Conservation (phyloP, 2,888 invertebrate species). For the Sisyra terminalis region DNA sequence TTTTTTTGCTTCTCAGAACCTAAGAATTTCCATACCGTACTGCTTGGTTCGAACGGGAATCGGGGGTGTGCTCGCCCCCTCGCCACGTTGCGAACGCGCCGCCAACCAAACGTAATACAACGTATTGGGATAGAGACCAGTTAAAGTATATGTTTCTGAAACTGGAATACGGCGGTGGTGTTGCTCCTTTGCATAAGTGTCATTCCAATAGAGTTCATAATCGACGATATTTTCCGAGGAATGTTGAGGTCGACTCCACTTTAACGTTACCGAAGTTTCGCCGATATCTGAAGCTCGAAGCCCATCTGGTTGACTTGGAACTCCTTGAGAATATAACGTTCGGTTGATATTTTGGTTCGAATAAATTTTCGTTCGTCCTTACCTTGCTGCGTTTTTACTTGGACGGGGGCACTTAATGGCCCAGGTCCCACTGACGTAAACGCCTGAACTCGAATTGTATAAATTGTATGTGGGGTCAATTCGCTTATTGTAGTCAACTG, state of each 20-base stretch:
- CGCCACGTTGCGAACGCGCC: slow-evolving; percentile 82
- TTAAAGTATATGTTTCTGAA: slow-evolving; percentile 71
- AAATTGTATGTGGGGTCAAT: slow-evolving; percentile 79
- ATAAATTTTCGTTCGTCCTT: background rate
- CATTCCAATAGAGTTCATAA: slow-evolving; percentile 96
- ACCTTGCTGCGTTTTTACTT: slow-evolving; percentile 95
- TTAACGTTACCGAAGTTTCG: slow-evolving; percentile 78
- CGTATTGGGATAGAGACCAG: slow-evolving; percentile 87
- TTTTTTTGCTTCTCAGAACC: slow-evolving; percentile 6
- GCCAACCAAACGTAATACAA: slow-evolving; percentile 94
- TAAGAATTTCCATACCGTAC: slow-evolving; percentile 67
- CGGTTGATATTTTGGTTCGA: background rate
- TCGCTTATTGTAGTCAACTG: slow-evolving; percentile 86
- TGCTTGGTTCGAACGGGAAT: slow-evolving; percentile 90
- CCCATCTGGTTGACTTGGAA: slow-evolving; percentile 90
- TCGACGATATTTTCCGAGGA: slow-evolving; percentile 86
- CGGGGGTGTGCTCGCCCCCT: slow-evolving; percentile 89
- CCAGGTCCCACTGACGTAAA: slow-evolving; percentile 91
- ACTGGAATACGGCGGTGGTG: slow-evolving; percentile 72
- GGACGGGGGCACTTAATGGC: slow-evolving; percentile 89
- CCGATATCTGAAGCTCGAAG: slow-evolving; percentile 73
- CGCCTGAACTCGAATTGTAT: slow-evolving; percentile 87
- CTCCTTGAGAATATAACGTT: slow-evolving; percentile 39
- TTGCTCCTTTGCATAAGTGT: slow-evolving; percentile 81
- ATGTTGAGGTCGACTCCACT: slow-evolving; percentile 85